Conservation (phyloP, 2,888 invertebrate species). For the Odontothrips loti region DNA sequence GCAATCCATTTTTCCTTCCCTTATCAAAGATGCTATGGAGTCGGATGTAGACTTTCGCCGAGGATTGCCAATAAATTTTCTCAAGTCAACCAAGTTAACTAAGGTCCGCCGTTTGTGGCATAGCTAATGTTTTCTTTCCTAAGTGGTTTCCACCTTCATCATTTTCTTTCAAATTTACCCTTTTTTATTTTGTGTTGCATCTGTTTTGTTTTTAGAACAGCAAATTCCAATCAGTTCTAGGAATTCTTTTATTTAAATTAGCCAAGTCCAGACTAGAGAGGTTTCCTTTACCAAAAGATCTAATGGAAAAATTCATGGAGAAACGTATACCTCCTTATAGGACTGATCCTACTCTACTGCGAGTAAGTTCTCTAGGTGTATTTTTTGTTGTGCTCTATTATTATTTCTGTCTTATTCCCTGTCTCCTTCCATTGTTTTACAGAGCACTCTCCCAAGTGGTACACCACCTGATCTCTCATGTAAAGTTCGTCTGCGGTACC, state of each 20-base stretch:
- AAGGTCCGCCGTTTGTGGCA: neutral
- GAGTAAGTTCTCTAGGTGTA: too few relatives aligned
- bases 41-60: neutral
- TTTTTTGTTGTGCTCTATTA: too few relatives aligned
- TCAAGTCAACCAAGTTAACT: neutral
- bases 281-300: constrained; percentile 11
- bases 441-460: neutral
- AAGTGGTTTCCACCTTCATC: too few relatives aligned
- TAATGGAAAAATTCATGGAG: constrained; percentile 4
- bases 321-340: neutral
- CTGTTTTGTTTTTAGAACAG: neutral
- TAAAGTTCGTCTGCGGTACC: neutral
- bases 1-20: neutral
- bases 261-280: neutral
- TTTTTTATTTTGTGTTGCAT: neutral
- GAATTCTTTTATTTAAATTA: neutral
- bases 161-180: neutral
- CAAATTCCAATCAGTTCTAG: neutral
- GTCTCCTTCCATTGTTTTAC: neutral
- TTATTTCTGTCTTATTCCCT: too few relatives aligned
- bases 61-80: neutral
- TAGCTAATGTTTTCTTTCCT: too few relatives aligned
- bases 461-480: neutral
- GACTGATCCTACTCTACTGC: neutral
- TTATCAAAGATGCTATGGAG: neutral